phyloP scores from a whole-genome alignment of 2,113 vertebrate genomes.

The Otis tarda region DNA sequence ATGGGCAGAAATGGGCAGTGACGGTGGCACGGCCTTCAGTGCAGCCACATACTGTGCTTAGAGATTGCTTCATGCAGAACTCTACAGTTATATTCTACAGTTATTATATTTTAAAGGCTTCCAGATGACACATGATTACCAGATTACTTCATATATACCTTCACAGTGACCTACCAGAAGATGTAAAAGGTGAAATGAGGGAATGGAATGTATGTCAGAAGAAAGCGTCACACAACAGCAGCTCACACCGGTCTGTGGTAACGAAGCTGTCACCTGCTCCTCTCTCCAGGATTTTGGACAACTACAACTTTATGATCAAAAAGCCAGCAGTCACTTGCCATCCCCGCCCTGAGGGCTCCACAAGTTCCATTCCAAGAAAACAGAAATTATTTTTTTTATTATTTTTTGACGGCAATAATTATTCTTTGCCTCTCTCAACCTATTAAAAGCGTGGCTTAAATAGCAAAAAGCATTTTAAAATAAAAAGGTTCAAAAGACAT shows the following conservation, averaged over 20 bases:
- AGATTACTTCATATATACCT: not conserved
- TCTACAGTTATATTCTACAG: not conserved
- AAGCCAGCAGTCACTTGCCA: not conserved
- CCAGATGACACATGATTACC: not conserved
- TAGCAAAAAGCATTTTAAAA: not conserved
- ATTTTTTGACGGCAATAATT: not conserved
- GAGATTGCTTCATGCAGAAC: not conserved
- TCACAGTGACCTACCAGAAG: not conserved
- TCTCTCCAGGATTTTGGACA: not conserved
- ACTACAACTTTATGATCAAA: not conserved
- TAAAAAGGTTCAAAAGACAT: not conserved
- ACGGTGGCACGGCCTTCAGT: fast-evolving
- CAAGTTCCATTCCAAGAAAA: not conserved
- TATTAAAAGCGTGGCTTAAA: not conserved
- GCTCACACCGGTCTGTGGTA: fast-evolving
- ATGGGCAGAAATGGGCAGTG: not conserved
- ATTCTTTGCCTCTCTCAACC: not conserved
- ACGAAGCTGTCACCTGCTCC: not conserved
- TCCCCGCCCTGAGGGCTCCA: not conserved
- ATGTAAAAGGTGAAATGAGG: not conserved
- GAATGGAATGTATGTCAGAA: not conserved
- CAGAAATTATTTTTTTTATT: not conserved
- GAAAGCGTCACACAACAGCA: not conserved
- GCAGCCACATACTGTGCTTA: not conserved
- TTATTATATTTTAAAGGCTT: not conserved